Base-by-base conservation (phyloP, 1,140 invertebrate species). In the Parapsyche elsis region DNA sequence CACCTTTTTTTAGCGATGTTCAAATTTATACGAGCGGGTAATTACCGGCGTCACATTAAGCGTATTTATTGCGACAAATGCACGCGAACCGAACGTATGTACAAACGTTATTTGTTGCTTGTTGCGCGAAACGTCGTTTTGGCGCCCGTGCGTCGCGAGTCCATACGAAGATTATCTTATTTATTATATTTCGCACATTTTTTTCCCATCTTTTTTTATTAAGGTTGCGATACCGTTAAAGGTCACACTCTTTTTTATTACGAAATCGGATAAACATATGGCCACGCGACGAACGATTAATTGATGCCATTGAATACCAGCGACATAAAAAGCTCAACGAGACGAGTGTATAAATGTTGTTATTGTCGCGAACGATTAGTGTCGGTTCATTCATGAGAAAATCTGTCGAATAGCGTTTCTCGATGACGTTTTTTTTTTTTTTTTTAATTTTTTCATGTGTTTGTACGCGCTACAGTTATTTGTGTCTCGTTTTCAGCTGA, bases 41-140 rank as follows among this genome's bases (percentile, higher is more conserved):
- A 75, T 75, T 75, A 75, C 45, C 23, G 45, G 16, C 44, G 73
- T 75, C 73, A 75, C 73, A 75, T 75, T 75, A 75, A 75, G 38
- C 45, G 45, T 75, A 75, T 75, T 75, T 75, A 75, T 75, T 75
- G 73, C 73, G 73, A 75, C 73, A 75, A 75, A 57, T 57, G 73
- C 46, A 75, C 19, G n/a, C 26, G 38, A 30, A 46, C n/a, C 9
- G 26, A 71, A 44, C 38, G 5, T n/a, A 71, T n/a, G n/a, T n/a
- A n/a, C n/a, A n/a, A 71, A 9, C 21, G 21, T 49, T 74, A 23
- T 74, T 46, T 23, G 67, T 71, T 5, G 45, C 38, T 14, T n/a
- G 45, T 74, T 49, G 71, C 46, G 59, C 7, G 49, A 71, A 71
- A 74, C 38, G 14, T 38, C 67, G 67, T 45, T 71, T 45, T 30